These are phyloP conservation scores for Boleophthalmus pectinirostris DNA, from an alignment of 2,113 vertebrate species.

Conservation along the genomic window DNA sequence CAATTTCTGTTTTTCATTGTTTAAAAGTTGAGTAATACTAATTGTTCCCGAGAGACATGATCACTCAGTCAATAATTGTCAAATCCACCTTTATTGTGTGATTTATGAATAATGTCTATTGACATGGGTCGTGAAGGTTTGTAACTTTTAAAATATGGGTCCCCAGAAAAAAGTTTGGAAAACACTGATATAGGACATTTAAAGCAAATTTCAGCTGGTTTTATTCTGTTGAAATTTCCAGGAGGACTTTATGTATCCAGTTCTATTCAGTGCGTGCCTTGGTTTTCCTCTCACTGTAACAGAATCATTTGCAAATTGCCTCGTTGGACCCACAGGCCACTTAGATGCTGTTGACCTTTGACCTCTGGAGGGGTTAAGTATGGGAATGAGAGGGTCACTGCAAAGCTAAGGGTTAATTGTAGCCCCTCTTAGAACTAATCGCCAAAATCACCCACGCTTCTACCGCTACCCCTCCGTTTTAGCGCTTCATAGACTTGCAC, in stretches of 20 bases:
- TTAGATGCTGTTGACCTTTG: constrained; percentile 59
- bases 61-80: no score
- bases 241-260: background rate
- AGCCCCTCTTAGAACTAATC: constrained; percentile 73
- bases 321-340: constrained; percentile 59
- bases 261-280: constrained; percentile 8
- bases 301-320: constrained; percentile 48
- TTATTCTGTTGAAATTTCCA: background rate
- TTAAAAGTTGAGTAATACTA: no score
- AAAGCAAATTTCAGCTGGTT: background rate
- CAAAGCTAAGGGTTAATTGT: constrained; percentile 73
- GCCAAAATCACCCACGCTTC: constrained; percentile 60
- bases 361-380: constrained; percentile 64
- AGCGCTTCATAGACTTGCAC: background rate
- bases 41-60: no score
- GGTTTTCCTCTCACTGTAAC: constrained; percentile 47
- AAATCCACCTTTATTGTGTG: no score
- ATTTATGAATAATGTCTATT: no score
- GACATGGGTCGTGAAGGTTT: no score
- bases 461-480: background rate
- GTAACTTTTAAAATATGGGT: no score
- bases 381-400: constrained; percentile 68
- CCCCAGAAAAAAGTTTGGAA: no score
- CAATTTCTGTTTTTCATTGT: no score
- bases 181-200: background rate